Base-by-base conservation (phyloP, 2,797 vertebrate genomes). In the Rhinatrema bivittatum region DNA sequence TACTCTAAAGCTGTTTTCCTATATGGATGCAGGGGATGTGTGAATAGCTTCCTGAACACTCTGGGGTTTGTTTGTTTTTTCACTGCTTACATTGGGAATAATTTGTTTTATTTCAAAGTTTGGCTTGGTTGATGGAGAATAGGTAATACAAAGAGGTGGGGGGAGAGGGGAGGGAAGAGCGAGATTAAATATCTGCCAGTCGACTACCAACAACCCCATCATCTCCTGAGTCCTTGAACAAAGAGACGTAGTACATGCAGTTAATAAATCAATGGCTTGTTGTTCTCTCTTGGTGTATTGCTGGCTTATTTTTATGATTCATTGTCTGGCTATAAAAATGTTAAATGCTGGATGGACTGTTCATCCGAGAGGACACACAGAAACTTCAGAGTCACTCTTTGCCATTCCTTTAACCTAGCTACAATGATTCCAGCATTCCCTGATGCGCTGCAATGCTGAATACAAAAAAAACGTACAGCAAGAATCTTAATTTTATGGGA, bases 21-120 rank as follows among this genome's bases (percentile, higher is more conserved):
- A n/a, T n/a, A n/a, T n/a, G n/a, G n/a, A n/a, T n/a, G n/a, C n/a
- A n/a, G n/a, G n/a, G n/a, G n/a, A n/a, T n/a, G n/a, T n/a, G n/a
- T n/a, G n/a, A n/a, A n/a, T n/a, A n/a, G n/a, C n/a, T n/a, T n/a
- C n/a, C n/a, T n/a, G n/a, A n/a, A n/a, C n/a, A n/a, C 14, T 55
- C 39, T 48, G 59, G 50, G 48, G 42, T 56, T n/a, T n/a, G n/a
- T n/a, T n/a, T n/a, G n/a, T n/a, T n/a, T n/a, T 48, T 64, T 59
- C 36, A 32, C 43, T 36, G 45, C 48, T 49, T 36, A 56, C 38
- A 29, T 36, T 35, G 33, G 29, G 27, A 21, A 38, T 39, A 55
- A 56, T 56, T 65, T 9, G 13, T 43, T 52, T 46, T 39, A 5
- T 29, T 59, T 29, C 20, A n/a, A 43, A 29, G 30, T 4, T 10